phyloP scores from a whole-genome alignment of 2,888 invertebrate species.

The Abrostola tripartita region DNA sequence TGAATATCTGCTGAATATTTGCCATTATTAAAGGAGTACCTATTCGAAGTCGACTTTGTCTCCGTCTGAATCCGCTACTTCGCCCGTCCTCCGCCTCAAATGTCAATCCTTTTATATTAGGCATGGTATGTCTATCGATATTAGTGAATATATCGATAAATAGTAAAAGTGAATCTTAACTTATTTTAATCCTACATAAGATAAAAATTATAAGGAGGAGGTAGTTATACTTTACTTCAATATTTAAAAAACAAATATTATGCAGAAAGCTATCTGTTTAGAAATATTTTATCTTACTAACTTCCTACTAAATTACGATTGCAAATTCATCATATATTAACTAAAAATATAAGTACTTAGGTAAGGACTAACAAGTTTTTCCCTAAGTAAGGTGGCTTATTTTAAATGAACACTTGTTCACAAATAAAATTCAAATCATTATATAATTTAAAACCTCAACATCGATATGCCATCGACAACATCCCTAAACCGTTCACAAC shows the following conservation, averaged over 20 bases:
- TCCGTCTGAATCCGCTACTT: constrained; percentile 82
- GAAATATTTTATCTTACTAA: too few relatives aligned
- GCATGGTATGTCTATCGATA: constrained; percentile 55
- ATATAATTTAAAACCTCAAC: neutral
- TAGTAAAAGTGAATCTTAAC: neutral
- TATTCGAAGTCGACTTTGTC: constrained; percentile 79
- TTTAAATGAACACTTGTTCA: neutral
- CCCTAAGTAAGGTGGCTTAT: too few relatives aligned
- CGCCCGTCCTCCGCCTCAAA: constrained; percentile 80
- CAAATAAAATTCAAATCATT: neutral
- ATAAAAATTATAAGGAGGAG: too few relatives aligned
- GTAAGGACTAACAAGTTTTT: too few relatives aligned
- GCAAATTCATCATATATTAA: too few relatives aligned
- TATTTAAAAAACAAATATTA: too few relatives aligned
- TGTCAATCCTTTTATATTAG: constrained; percentile 87
- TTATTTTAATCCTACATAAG: too few relatives aligned
- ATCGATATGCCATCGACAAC: constrained; percentile 57
- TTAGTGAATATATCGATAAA: constrained; percentile 25
- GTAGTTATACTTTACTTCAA: too few relatives aligned
- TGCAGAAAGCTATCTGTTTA: too few relatives aligned
- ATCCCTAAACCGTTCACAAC: constrained; percentile 77
- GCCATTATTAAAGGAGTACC: constrained; percentile 76
- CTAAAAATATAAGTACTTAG: too few relatives aligned
- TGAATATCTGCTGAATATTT: constrained; percentile 77
- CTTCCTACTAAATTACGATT: too few relatives aligned